A percentile compares a stretch with the other conserved stretches of the same genome.
phyloP scores from a whole-genome alignment of 2,888 invertebrate species.

The Cheilosia variabilis region DNA sequence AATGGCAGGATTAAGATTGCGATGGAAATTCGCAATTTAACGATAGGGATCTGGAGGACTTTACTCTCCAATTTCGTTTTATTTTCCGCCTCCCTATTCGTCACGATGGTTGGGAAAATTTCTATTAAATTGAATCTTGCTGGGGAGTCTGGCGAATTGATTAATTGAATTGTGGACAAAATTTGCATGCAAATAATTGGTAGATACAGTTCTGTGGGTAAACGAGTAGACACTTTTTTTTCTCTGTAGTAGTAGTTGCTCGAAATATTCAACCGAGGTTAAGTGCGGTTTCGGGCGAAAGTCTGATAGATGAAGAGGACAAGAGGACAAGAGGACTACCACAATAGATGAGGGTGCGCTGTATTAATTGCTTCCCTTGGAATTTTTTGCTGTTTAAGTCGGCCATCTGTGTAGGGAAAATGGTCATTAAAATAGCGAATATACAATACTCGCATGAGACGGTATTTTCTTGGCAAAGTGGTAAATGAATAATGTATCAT shows the following conservation, averaged over 20 bases:
- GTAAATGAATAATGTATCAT: conserved; percentile 21
- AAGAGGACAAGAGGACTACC: conserved; percentile 5
- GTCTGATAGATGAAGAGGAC: conserved; percentile 2
- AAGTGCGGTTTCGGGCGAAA: conserved; percentile 3
- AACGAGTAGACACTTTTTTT: neutral
- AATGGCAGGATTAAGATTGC: conserved; percentile 5
- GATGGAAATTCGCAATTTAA: conserved; percentile 15
- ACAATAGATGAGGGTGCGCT: conserved; percentile 43
- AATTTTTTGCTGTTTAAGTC: neutral
- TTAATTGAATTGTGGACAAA: conserved; percentile 36
- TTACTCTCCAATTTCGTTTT: conserved; percentile 7
- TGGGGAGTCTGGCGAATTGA: conserved; percentile 14
- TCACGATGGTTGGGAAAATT: neutral
- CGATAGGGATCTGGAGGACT: conserved; percentile 15
- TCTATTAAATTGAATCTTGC: conserved; percentile 33
- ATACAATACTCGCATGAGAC: neutral
- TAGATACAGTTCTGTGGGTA: conserved; percentile 20
- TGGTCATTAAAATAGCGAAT: conserved; percentile 9
- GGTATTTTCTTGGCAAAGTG: neutral
- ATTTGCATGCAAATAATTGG: conserved; percentile 55
- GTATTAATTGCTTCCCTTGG: conserved; percentile 23
- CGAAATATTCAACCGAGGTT: neutral
- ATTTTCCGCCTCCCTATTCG: neutral
- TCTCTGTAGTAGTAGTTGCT: neutral
- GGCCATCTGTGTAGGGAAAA: neutral